Base-by-base conservation (phyloP, 2,888 invertebrate genomes). In the Octodonta nipae region DNA sequence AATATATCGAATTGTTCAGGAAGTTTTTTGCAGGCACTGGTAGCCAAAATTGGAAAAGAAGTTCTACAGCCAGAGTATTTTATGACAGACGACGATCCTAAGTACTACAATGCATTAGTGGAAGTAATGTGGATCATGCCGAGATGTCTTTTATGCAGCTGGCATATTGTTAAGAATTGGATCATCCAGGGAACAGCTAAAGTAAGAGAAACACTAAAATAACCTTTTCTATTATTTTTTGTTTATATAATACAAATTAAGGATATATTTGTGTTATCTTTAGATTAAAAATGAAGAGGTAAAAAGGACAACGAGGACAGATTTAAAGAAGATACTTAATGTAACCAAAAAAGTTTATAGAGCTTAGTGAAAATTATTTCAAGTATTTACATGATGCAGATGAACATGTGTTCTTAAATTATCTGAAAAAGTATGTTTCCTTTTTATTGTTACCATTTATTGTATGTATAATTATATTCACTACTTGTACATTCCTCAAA, bases 111-210 rank as follows among this genome's bases (percentile, higher is more conserved):
- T 25, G 39, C 32, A 15, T 42, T 34, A 36, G 16, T 32, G 2
- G 34, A 42, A 22, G 26, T 35, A 11, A 37, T 40, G 34, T 4
- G 28, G 6, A 22, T n/a, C 13, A 28, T 3, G 16, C 32, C 29
- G 15, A 33, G 28, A 4, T 11, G 26, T 11, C 26, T 26, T 17
- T 5, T 17, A 17, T 40, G 41, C 26, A 38, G 35, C 5, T 42
- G 44, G 40, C 42, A 42, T 34, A 27, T 44, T 13, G 27, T 38
- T 5, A 44, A 42, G 17, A 42, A 42, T 26, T 40, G 42, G 44
- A 34, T 37, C 22, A 36, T 36, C 3, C 40, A 42, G 31, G 43
- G 41, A 35, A 38, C 26, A 33, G 13, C 22, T 20, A 36, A 43
- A 39, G 31, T 40, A 28, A 34, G 24, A 3, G n/a, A 22, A 30